Evolutionary conservation across 1,140 invertebrate genomes (phyloP), one percentile per base, ranked within the genome.

Genomic region (Leptinotarsa undecemlineata): DNA sequence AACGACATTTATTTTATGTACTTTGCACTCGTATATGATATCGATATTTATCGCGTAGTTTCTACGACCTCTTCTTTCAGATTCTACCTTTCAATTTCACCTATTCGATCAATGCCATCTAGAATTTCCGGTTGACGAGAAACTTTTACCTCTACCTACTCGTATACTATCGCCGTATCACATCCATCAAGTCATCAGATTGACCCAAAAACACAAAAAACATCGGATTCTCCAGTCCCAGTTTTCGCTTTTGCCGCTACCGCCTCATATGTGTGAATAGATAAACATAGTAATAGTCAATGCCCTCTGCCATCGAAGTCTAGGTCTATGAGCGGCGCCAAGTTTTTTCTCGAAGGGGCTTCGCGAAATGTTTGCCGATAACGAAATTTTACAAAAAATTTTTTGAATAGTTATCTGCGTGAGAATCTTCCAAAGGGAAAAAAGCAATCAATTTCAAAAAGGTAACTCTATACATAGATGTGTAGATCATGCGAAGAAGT

Each of bases 281-380:
- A 57, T 57, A 57, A 57, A 57, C 51, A 57, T 57, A 57, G 51
- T 57, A 57, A 57, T 57, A 57, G 51, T 57, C 51, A 57, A 57
- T 57, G 51, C 17, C 51, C 51, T 57, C 17, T 57, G 51, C 51
- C 51, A 57, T 57, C 51, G 51, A 57, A 57, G 51, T 57, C 51
- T 57, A 57, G 51, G 51, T 57, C 51, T 57, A 57, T 15, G 51
- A 57, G 17, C 51, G 51, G 51, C 51, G 15, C 15, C n/a, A 5
- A 17, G n/a, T 19, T 17, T 57, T 57, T 57, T 57, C 6, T 57
- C 3, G 15, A 15, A 15, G 51, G 51, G 51, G 17, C 15, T 17
- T 57, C 1, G 51, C 33, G 8, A 42, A 8, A 42, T 42, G 33
- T 42, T 42, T 33, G 26, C 26, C 6, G 26, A 33, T 33, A 33